Evolutionary conservation across 2,113 vertebrate species (phyloP), one percentile per base, ranked within the genome.

Genomic region (Chaetorhynchus papuensis): DNA sequence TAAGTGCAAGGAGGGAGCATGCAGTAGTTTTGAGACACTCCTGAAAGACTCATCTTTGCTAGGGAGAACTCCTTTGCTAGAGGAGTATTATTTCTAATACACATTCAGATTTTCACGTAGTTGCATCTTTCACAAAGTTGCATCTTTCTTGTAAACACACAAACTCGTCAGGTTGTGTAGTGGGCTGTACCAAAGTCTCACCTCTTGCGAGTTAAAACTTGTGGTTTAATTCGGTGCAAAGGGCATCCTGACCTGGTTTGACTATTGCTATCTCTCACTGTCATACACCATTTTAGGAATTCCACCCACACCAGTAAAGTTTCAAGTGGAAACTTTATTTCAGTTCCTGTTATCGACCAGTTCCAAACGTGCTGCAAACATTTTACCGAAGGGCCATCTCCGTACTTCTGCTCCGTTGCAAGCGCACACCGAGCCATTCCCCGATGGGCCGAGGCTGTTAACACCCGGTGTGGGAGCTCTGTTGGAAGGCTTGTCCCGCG

Each of bases 381-480:
- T 31, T 70, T 70, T 16, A 15, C 7, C 13, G 12, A 15, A 30
- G 52, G 19, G 47, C 28, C 30, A 7, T 17, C 15, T 33, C 42
- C n/a, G 1, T 1, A 4, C 1, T 6, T 15, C 9, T 30, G 59
- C 3, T 1, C 9, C 37, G 37, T 5, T 42, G 18, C 49, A 4
- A 7, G 11, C 3, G 3, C 1, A 4, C 14, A 2, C 6, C 0
- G 19, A 66, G 39, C 21, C 17, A 0, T 15, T 31, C 50, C 35
- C 4, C 2, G 72, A 3, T 0, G 31, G 47, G 52, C 6, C 30
- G 2, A 2, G 9, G 19, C 41, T 60, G 52, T 7, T 10, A 7
- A 13, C 19, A 6, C 14, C 28, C 0, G 21, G 3, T 3, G 10
- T 5, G 49, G 2, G 31, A 28, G 8, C 41, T 8, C 16, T 11